Evolutionary conservation across 2,888 invertebrate species (phyloP).

Genomic region (Pseudococcus viburni): DNA sequence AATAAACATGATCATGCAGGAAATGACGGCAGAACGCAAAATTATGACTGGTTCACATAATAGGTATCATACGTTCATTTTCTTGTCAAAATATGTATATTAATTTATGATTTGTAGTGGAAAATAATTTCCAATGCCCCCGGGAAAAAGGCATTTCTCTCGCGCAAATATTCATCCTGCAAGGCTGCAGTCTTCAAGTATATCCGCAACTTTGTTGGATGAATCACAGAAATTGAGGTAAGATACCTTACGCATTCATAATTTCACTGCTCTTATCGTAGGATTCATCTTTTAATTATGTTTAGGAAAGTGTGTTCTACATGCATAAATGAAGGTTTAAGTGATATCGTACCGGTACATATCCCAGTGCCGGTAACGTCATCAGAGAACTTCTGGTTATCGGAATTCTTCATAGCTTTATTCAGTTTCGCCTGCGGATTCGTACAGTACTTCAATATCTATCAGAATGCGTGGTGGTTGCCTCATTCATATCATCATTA

Average conservation of each 20-base stretch:
- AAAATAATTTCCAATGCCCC: slow-evolving; percentile 37
- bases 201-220: background rate
- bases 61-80: background rate
- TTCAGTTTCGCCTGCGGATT: slow-evolving; percentile 71
- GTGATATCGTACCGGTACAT: slow-evolving; percentile 61
- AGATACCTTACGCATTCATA: background rate
- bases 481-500: slow-evolving; percentile 82
- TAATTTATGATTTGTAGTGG: background rate
- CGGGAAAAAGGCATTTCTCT: slow-evolving; percentile 60
- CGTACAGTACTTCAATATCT: slow-evolving; percentile 94
- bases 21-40: no score
- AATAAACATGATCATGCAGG: no score
- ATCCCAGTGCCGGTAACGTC: slow-evolving; percentile 53
- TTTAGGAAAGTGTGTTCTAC: slow-evolving; percentile 60
- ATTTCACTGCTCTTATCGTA: no score
- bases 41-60: no score
- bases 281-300: no score
- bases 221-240: slow-evolving; percentile 62
- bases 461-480: slow-evolving; percentile 97
- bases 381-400: slow-evolving; percentile 17
- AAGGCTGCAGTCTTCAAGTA: slow-evolving; percentile 37
- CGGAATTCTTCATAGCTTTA: slow-evolving; percentile 51
- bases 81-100: background rate
- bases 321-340: slow-evolving; percentile 54
- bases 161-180: slow-evolving; percentile 51